Base-by-base conservation (phyloP, 2,888 invertebrate species). In the Arctia plantaginis region DNA sequence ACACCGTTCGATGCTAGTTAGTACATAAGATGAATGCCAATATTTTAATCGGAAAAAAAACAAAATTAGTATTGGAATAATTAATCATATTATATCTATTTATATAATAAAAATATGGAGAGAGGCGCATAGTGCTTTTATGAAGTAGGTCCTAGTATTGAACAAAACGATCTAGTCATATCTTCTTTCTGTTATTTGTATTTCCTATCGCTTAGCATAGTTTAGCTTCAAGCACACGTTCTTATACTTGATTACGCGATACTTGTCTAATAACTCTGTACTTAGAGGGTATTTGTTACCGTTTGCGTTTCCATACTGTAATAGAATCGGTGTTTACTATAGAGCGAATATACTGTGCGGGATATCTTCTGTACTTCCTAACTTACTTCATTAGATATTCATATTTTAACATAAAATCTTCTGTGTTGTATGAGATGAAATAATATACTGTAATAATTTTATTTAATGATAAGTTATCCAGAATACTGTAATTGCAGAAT, bases 41-140 rank as follows among this genome's bases (percentile, higher is more conserved):
- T 94, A 95, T 93, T 95, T 93, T 93, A 94, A 93, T 94, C 93
- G 90, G 91, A 91, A 90, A 89, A 92, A 89, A 90, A 92, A 94
- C 91, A 90, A 93, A 93, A 94, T 90, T 95, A 95, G 93, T 90
- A 94, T 94, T 88, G 93, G 89, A 92, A 89, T 94, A 94, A 95
- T 93, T 94, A 95, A 94, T 94, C 92, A 93, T 95, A 93, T 90
- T 90, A 93, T 92, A 93, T 93, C 93, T 95, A 95, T 95, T 95
- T 95, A 95, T 95, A 94, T 93, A 91, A 92, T 94, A 92, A 94
- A 92, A 91, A 93, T 94, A 94, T 92, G 94, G 90, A 94, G 93
- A 95, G 93, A 94, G 91, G 95, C 94, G 95, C 95, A 94, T 95
- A 95, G 95, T 95, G 95, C 95, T 95, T 95, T 92, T 95, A 95